phyloP scores from a whole-genome alignment of 2,888 invertebrate species.

The Drosophila subquinaria region DNA sequence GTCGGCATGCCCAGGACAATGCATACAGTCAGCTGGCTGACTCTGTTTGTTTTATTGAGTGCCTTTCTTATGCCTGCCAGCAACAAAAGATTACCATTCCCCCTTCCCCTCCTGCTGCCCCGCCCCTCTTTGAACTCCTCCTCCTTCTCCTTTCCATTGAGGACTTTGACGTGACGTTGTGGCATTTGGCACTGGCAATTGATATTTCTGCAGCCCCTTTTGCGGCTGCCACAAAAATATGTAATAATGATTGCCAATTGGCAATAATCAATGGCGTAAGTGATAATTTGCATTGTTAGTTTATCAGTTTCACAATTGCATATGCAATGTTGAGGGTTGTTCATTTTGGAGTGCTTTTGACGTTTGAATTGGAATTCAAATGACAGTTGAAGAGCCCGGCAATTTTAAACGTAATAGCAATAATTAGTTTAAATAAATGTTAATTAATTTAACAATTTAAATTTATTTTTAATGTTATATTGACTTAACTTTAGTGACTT shows the following conservation, averaged over 20 bases:
- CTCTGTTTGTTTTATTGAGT: slow-evolving; percentile 52
- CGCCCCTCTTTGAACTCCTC: background rate
- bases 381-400: slow-evolving; percentile 5
- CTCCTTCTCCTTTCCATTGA: background rate
- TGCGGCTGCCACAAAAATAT: slow-evolving; percentile 31
- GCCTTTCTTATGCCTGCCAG: slow-evolving; percentile 52
- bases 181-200: slow-evolving; percentile 57
- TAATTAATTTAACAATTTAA: background rate
- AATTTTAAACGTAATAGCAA: slow-evolving; percentile 18
- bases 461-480: too few species aligned
- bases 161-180: slow-evolving; percentile 35
- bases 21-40: slow-evolving; percentile 23
- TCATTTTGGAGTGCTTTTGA: background rate
- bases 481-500: too few species aligned
- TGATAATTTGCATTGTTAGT: slow-evolving; percentile 75
- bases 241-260: slow-evolving; percentile 66
- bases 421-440: background rate
- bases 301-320: slow-evolving; percentile 15
- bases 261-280: slow-evolving; percentile 77
- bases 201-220: slow-evolving; percentile 56
- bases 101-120: background rate
- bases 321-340: background rate
- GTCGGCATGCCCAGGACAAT: slow-evolving; percentile 21
- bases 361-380: slow-evolving; percentile 22
- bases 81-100: slow-evolving; percentile 38